phyloP scores from a whole-genome alignment of 2,888 invertebrate species.

The Drosophila formosana region DNA sequence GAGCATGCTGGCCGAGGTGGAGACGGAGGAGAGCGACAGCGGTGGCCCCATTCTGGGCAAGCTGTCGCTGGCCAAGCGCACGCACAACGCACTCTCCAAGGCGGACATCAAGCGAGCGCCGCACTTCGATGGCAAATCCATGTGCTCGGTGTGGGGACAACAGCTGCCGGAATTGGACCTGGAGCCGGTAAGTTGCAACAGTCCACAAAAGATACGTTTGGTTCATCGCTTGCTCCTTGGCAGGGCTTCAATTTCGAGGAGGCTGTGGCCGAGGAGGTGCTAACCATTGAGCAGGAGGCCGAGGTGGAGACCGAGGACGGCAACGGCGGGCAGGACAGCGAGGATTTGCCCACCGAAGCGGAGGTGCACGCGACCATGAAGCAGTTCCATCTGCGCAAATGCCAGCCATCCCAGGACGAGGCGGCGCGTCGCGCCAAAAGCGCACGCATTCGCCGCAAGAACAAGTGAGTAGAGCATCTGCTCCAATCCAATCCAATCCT shows the following conservation, averaged over 20 bases:
- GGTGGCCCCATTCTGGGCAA: conserved; percentile 89
- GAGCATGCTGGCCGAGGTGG: conserved; percentile 84
- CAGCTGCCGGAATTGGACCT: conserved; percentile 55
- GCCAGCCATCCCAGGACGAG: conserved; percentile 81
- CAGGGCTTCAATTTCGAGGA: conserved; percentile 79
- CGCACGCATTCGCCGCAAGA: conserved; percentile 80
- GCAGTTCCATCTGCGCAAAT: conserved; percentile 83
- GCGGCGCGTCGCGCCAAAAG: conserved; percentile 81
- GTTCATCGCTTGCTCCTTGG: background rate
- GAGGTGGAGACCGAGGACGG: conserved; percentile 82
- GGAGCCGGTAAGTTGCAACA: conserved; percentile 57
- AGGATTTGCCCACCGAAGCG: conserved; percentile 82
- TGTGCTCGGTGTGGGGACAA: conserved; percentile 77
- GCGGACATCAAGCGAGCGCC: conserved; percentile 71
- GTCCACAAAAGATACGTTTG: background rate
- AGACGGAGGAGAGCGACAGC: conserved; percentile 85
- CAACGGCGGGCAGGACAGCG: conserved; percentile 69
- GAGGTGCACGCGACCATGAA: conserved; percentile 85
- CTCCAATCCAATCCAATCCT: too few relatives aligned
- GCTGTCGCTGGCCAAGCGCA: conserved; percentile 88
- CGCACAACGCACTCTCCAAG: conserved; percentile 87
- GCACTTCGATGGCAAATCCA: conserved; percentile 54
- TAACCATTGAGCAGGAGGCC: conserved; percentile 81
- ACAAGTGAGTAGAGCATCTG: conserved; percentile 67
- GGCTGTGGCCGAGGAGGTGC: conserved; percentile 75